Base-by-base conservation (phyloP, 2,113 vertebrate species). In the Casuarius casuarius region DNA sequence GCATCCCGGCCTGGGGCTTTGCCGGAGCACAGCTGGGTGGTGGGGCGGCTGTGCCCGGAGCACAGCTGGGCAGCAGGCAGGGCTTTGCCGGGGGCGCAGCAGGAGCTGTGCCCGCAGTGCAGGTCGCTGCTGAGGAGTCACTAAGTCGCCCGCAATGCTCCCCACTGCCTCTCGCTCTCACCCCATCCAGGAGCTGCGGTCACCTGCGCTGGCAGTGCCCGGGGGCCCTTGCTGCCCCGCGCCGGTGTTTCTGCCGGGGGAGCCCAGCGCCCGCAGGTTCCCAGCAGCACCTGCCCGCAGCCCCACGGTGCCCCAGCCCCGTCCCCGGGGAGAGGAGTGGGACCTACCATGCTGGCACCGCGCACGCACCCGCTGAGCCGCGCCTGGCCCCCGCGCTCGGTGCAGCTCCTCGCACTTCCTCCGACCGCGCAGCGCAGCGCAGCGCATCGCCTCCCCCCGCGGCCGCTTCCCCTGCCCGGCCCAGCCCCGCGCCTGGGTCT, bases 171-270 rank as follows among this genome's bases (percentile, higher is more conserved):
- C 56, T 26, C 23, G 5, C 12, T 2, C 40, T 51, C 40, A 62
- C 25, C 46, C 46, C 46, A 18, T 48, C 46, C 33, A 26, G 26
- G 29, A 42, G 40, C 87, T 66, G 61, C 44, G 78, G 11, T 25
- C 84, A 31, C 28, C 65, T 48, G 42, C 1, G 33, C 52, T 0
- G 1, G n/a, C 74, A 49, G 44, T 26, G n/a, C 26, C 42, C 38
- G 5, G 2, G 42, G 48, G 1, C 31, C 38, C 44, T 25, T 3
- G 1, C 46, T 16, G 1, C 56, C 17, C 0, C 0, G 38, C 4
- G 10, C 65, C 77, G 15, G 33, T 12, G 56, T 58, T 58, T 58
- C 46, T 77, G 44, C 51, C 0, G 0, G 17, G 20, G 4, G 73
- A 73, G n/a, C 10, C 72, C 7, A 51, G 54, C 28, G 14, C 52